Conservation (phyloP, 2,113 vertebrate species). For the Melanocharis versteri region DNA sequence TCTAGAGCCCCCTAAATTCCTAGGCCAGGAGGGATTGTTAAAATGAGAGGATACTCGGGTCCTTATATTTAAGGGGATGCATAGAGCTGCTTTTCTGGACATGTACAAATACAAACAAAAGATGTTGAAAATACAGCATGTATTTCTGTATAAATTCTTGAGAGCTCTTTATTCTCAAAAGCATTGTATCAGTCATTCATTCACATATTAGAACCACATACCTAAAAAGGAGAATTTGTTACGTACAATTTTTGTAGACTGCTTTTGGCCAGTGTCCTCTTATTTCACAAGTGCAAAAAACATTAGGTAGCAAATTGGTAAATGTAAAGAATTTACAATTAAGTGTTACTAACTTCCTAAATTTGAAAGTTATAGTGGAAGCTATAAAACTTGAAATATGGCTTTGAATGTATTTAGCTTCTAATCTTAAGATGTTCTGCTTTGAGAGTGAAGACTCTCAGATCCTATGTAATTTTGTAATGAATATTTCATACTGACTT, state of each 20-base stretch:
- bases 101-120: background rate
- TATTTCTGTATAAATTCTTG: background rate
- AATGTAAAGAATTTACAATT: background rate
- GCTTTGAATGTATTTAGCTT: background rate
- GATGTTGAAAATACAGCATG: background rate
- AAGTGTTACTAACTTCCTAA: background rate
- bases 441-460: background rate
- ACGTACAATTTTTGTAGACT: background rate
- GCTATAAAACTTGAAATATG: background rate
- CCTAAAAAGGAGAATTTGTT: background rate
- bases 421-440: background rate
- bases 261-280: background rate
- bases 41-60: background rate
- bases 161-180: background rate
- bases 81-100: background rate
- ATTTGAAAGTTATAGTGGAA: background rate
- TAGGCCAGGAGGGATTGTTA: background rate
- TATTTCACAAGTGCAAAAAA: background rate
- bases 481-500: background rate
- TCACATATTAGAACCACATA: background rate
- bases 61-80: background rate
- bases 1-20: background rate
- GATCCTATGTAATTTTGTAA: background rate
- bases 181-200: background rate
- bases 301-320: background rate